These are phyloP conservation scores for Linurgus olivaceus DNA, from an alignment of 2,797 vertebrate species.

Conservation along the genomic window DNA sequence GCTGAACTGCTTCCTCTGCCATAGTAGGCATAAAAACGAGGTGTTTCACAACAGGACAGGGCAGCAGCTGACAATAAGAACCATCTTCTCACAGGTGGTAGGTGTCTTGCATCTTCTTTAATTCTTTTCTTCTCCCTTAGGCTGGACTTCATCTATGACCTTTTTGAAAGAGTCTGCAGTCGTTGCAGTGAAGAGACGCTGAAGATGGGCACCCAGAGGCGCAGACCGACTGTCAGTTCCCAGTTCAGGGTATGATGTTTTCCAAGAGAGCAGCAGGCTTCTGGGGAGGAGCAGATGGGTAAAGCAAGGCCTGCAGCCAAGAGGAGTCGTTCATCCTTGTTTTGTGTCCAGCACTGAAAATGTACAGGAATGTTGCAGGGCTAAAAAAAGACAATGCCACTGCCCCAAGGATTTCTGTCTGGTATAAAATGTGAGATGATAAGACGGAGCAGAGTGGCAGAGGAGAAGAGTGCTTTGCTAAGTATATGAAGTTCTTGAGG, in stretches of 20 bases:
- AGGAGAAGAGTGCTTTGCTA: neutral
- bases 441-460: neutral
- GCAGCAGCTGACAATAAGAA: neutral
- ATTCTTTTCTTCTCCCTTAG: constrained; percentile 66
- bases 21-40: neutral
- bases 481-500: neutral
- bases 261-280: constrained; percentile 49
- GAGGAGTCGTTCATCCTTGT: constrained; percentile 41
- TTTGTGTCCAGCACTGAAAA: constrained; percentile 58
- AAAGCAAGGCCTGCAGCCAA: constrained; percentile 54
- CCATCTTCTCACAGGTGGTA: neutral
- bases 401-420: constrained; percentile 22
- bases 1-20: neutral
- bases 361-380: constrained; percentile 24
- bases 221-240: constrained; percentile 92
- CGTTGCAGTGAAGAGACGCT: constrained; percentile 86
- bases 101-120: neutral
- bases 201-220: constrained; percentile 91
- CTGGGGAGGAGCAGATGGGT: constrained; percentile 44
- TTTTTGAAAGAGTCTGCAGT: constrained; percentile 91
- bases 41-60: neutral
- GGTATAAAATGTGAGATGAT: neutral
- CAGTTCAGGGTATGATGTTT: constrained; percentile 88
- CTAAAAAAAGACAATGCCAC: constrained; percentile 20
- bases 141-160: constrained; percentile 92